Conservation (phyloP, 2,888 invertebrate species). For the Esperia sulphurella region DNA sequence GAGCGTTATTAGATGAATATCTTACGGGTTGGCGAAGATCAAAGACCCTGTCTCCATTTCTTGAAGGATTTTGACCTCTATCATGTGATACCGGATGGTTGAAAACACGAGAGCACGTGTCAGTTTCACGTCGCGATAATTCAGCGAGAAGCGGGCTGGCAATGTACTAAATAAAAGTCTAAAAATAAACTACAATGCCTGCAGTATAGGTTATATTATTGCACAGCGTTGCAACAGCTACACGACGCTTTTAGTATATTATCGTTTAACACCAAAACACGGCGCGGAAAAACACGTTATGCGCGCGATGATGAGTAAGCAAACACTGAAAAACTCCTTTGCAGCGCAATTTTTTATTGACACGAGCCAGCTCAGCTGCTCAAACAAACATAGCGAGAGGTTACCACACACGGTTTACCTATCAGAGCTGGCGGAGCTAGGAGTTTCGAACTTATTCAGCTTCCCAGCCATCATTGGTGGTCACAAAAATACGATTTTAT, state of each 20-base stretch:
- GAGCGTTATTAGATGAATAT: conserved; percentile 31
- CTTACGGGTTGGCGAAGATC: conserved; percentile 66
- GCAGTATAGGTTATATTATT: conserved; percentile 64
- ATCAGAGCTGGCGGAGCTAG: conserved; percentile 94
- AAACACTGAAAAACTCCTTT: conserved; percentile 46
- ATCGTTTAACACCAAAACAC: conserved; percentile 41
- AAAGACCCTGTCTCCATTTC: conserved; percentile 56
- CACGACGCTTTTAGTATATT: conserved; percentile 26
- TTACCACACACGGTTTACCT: conserved; percentile 82
- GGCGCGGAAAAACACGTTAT: conserved; percentile 40
- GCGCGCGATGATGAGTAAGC: conserved; percentile 43
- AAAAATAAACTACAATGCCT: conserved; percentile 72
- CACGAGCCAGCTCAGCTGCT: conserved; percentile 73
- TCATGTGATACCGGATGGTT: conserved; percentile 31
- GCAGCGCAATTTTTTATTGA: conserved; percentile 45
- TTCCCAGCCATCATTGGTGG: conserved; percentile 67
- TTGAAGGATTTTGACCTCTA: conserved; percentile 30
- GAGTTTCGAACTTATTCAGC: conserved; percentile 86
- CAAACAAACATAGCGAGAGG: conserved; percentile 62
- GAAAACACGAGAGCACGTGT: conserved; percentile 57
- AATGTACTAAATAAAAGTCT: conserved; percentile 68
- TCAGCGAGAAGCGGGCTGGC: conserved; percentile 56
- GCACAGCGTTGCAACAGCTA: conserved; percentile 29
- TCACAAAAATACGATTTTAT: conserved; percentile 28
- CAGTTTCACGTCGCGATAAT: conserved; percentile 39